phyloP scores from a whole-genome alignment of 2,888 invertebrate genomes.

The Girardia tigrina region DNA sequence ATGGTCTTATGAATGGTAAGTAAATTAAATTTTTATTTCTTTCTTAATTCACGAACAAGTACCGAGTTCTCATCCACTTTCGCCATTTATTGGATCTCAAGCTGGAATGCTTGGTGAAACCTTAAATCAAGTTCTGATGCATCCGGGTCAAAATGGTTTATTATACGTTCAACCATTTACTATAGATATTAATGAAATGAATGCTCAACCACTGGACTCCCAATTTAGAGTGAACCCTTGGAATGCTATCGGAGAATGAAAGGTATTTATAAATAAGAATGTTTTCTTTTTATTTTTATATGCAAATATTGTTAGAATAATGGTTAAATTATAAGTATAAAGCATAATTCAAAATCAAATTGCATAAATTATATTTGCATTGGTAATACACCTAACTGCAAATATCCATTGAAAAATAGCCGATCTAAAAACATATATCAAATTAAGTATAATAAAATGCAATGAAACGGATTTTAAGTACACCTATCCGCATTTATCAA shows the following conservation, averaged over 20 bases:
- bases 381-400: too few species aligned
- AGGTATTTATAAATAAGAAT: neutral
- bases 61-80: neutral
- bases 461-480: too few species aligned
- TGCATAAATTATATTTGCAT: too few species aligned
- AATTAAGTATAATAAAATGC: too few species aligned
- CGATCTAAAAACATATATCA: too few species aligned
- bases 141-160: neutral
- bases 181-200: neutral
- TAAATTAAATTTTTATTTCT: neutral
- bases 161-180: constrained; percentile 3
- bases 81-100: constrained; percentile 1
- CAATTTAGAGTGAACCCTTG: neutral
- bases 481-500: too few species aligned
- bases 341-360: too few species aligned
- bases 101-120: neutral
- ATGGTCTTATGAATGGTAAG: neutral
- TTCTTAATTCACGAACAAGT: neutral
- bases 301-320: too few species aligned
- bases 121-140: neutral
- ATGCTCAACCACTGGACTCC: neutral
- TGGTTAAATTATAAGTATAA: too few species aligned
- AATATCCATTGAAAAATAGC: too few species aligned
- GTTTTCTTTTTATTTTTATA: neutral
- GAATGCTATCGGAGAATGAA: neutral